A percentile compares a stretch with the other conserved stretches of the same genome.
Conservation (phyloP, 2,113 vertebrate genomes). For the Tichodroma muraria region DNA sequence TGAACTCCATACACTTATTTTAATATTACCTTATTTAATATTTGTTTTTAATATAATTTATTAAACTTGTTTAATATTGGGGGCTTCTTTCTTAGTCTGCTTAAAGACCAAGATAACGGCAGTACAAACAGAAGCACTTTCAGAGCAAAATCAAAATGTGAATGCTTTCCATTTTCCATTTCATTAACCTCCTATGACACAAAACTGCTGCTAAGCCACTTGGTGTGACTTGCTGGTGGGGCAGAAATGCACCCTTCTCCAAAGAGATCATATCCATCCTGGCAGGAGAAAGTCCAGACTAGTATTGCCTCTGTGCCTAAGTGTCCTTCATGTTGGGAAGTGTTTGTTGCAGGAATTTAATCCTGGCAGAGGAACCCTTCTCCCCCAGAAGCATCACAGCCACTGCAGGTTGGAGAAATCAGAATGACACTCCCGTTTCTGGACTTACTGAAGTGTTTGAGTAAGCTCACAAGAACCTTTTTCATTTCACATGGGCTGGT, state of each 20-base stretch:
- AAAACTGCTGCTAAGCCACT: neutral
- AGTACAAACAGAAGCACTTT: neutral
- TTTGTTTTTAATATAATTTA: neutral
- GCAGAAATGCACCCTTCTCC: neutral
- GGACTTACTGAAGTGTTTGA: neutral
- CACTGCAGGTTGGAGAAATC: neutral
- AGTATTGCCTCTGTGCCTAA: fast-evolving
- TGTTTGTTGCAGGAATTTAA: neutral
- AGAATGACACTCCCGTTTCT: neutral
- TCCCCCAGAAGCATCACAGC: neutral
- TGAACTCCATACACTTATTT: neutral
- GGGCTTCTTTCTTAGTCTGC: neutral
- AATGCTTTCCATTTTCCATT: neutral
- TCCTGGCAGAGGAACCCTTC: neutral
- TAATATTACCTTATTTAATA: neutral
- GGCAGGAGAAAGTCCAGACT: neutral
- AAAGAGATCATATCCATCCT: neutral
- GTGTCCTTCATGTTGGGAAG: neutral
- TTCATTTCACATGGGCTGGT: neutral
- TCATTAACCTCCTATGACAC: neutral
- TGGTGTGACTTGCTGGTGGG: neutral
- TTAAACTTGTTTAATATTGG: neutral
- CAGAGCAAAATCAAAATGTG: neutral
- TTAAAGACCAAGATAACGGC: neutral
- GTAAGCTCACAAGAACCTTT: neutral